Conservation (phyloP, 2,888 invertebrate species). For the Sminthurinus aureus region DNA sequence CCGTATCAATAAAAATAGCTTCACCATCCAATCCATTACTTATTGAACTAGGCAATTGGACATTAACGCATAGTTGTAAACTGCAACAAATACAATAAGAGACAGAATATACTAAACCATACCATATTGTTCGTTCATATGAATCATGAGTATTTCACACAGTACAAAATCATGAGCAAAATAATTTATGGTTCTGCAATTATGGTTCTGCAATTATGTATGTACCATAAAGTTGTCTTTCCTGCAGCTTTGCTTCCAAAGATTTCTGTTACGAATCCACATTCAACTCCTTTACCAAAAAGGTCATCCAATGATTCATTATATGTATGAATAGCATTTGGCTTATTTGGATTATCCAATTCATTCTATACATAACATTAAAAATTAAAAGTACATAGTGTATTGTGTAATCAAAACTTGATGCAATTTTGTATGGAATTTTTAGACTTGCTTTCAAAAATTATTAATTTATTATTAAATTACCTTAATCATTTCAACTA, state of each 20-base stretch:
- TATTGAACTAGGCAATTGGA: slow-evolving; percentile 30
- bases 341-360: not conserved
- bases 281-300: slow-evolving; percentile 50
- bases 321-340: slow-evolving; percentile 38
- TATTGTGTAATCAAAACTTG: too few relatives aligned
- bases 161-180: too few relatives aligned
- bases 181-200: too few relatives aligned
- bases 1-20: slow-evolving; percentile 56
- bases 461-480: too few relatives aligned
- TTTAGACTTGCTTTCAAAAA: too few relatives aligned
- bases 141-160: too few relatives aligned
- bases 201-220: too few relatives aligned
- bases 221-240: slow-evolving; percentile 54
- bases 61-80: slow-evolving; percentile 29
- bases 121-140: too few relatives aligned
- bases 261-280: slow-evolving; percentile 54
- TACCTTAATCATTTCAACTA: not conserved
- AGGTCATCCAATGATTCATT: slow-evolving; percentile 43
- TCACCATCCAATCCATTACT: slow-evolving; percentile 46
- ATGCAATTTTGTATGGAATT: too few relatives aligned
- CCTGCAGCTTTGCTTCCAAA: slow-evolving; percentile 53
- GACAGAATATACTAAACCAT: too few relatives aligned
- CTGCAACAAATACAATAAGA: too few relatives aligned
- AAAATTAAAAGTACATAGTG: too few relatives aligned
- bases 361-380: not conserved